Evolutionary conservation across 2,888 invertebrate species (phyloP).

Genomic region (Artemia sinica): DNA sequence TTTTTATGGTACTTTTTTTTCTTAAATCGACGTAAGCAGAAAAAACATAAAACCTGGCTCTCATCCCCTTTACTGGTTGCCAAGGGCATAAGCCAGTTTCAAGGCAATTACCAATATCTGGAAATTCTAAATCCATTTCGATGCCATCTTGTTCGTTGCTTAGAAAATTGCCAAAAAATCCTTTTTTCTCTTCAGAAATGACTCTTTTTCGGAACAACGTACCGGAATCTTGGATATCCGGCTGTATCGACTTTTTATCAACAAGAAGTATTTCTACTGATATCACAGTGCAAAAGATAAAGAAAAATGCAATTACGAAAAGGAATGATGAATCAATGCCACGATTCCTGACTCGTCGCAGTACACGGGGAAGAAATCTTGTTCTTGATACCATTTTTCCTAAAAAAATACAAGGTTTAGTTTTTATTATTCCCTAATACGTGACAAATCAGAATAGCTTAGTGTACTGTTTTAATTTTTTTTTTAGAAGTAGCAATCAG

Average conservation of each 20-base stretch:
- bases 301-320: slow-evolving; percentile 5
- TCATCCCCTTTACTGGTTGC: slow-evolving; percentile 31
- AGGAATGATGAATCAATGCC: slow-evolving; percentile 3
- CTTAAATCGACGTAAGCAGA: slow-evolving; percentile 62
- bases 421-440: too few relatives aligned
- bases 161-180: neutral
- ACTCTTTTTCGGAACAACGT: neutral
- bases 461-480: too few relatives aligned
- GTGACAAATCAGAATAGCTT: too few relatives aligned
- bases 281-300: slow-evolving; percentile 5
- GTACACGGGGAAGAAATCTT: neutral
- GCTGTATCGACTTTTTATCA: neutral
- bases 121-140: slow-evolving; percentile 5
- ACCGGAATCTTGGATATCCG: neutral
- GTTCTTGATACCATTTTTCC: neutral
- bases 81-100: slow-evolving; percentile 26
- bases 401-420: neutral
- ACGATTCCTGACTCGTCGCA: neutral
- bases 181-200: neutral
- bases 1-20: slow-evolving; percentile 40
- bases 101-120: neutral
- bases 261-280: neutral
- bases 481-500: too few relatives aligned
- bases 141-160: slow-evolving; percentile 2
- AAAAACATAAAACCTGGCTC: slow-evolving; percentile 64